phyloP scores from a whole-genome alignment of 2,888 invertebrate species.

The Rhimphoctona megacephalus region DNA sequence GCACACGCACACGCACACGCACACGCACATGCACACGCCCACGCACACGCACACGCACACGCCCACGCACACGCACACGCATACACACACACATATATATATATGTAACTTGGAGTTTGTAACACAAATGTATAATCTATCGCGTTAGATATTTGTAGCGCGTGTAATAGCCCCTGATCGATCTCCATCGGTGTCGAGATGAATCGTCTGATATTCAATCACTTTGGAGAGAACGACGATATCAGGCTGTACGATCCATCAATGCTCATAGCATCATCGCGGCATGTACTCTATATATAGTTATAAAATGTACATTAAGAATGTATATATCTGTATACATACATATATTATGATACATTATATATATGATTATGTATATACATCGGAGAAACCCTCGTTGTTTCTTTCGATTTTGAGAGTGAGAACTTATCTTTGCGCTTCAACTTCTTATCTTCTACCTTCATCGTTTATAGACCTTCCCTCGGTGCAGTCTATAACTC shows the following conservation, averaged over 20 bases:
- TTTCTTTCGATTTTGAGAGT: conserved; percentile 28
- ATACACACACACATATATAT: neutral
- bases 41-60: too few species aligned
- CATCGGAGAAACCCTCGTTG: conserved; percentile 3
- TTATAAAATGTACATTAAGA: neutral
- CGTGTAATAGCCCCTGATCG: conserved; percentile 79
- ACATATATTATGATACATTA: too few species aligned
- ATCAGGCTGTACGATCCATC: conserved; percentile 79
- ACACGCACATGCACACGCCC: too few species aligned
- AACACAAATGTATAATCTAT: conserved; percentile 73
- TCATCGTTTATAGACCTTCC: conserved; percentile 11
- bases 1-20: too few species aligned
- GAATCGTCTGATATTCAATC: conserved; percentile 81
- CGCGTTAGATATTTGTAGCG: conserved; percentile 76
- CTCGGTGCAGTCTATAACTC: neutral
- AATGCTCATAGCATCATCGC: conserved; percentile 71
- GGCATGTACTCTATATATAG: conserved; percentile 17
- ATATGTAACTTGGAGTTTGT: conserved; percentile 1
- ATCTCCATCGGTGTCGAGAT: conserved; percentile 81
- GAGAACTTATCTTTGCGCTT: conserved; percentile 29
- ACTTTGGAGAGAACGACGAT: conserved; percentile 77
- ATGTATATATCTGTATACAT: neutral
- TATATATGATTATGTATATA: conserved; percentile 2
- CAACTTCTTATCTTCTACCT: neutral
- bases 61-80: too few species aligned